Conservation (phyloP, 2,113 vertebrate genomes). For the Psilopsiagon aymara region DNA sequence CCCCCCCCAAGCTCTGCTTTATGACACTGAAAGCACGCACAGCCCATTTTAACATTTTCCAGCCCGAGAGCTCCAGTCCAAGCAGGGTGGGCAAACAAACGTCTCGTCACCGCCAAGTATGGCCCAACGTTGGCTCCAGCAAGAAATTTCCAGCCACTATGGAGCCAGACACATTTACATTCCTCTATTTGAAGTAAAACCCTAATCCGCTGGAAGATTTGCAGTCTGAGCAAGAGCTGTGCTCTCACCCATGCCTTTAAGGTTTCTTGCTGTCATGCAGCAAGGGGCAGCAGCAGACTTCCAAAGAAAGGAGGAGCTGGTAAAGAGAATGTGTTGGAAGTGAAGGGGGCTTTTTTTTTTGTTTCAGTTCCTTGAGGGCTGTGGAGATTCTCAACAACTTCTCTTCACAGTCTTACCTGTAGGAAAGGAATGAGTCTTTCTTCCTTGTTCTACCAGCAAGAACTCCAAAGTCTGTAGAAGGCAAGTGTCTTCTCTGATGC, state of each 20-base stretch:
- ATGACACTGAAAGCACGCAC: neutral
- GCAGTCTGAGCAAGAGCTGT: slow-evolving; percentile 54
- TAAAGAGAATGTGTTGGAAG: neutral
- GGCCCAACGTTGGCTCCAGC: slow-evolving; percentile 70
- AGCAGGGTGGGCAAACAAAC: slow-evolving; percentile 62
- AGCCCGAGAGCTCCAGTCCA: slow-evolving; percentile 27
- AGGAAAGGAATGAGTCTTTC: neutral
- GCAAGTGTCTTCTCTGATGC: neutral
- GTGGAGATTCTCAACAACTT: neutral
- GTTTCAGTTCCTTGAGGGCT: neutral
- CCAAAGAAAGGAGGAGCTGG: neutral
- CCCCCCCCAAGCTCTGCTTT: neutral
- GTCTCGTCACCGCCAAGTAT: slow-evolving; percentile 54
- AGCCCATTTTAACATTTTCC: slow-evolving; percentile 57
- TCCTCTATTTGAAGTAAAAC: slow-evolving; percentile 71
- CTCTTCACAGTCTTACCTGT: neutral
- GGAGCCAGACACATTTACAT: slow-evolving; percentile 77
- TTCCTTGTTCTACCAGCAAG: neutral
- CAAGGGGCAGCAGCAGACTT: neutral
- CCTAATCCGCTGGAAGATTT: slow-evolving; percentile 68
- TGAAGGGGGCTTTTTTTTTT: neutral
- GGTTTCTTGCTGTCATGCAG: slow-evolving; percentile 25
- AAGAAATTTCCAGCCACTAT: slow-evolving; percentile 69
- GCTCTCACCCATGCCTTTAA: slow-evolving; percentile 34
- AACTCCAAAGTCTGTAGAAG: neutral